Conservation (phyloP, 2,113 vertebrate species). For the Erythrocercus mccallii region DNA sequence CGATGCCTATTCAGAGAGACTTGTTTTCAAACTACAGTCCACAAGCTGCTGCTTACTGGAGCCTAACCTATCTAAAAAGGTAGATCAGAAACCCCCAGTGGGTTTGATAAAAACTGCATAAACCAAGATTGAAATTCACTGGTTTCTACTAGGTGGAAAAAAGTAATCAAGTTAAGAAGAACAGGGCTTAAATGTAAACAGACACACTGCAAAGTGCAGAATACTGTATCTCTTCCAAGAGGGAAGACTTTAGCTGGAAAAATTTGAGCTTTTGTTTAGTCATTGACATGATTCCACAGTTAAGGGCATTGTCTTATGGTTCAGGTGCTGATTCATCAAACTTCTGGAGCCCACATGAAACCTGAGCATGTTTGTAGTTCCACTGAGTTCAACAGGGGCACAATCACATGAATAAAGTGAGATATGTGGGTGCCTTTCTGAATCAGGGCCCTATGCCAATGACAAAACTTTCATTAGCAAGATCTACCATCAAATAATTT, state of each 20-base stretch:
- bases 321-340: conserved; percentile 28
- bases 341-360: not conserved
- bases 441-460: not conserved
- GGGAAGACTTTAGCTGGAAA: not conserved
- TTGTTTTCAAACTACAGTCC: not conserved
- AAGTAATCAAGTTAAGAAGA: not conserved
- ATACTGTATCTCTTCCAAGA: not conserved
- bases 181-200: not conserved
- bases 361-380: not conserved
- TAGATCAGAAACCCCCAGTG: not conserved
- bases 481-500: not conserved
- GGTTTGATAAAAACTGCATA: not conserved
- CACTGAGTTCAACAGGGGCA: not conserved
- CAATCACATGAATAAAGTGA: not conserved
- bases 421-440: not conserved
- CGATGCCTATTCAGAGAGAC: not conserved
- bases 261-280: not conserved
- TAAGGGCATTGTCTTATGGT: not conserved
- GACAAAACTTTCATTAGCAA: not conserved
- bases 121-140: not conserved
- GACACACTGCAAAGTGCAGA: not conserved
- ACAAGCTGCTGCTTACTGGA: not conserved
- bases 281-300: not conserved
- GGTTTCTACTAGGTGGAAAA: not conserved
- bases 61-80: not conserved